These are phyloP conservation scores for Sprattus sprattus DNA, from an alignment of 2,113 vertebrate genomes.

Conservation along the genomic window DNA sequence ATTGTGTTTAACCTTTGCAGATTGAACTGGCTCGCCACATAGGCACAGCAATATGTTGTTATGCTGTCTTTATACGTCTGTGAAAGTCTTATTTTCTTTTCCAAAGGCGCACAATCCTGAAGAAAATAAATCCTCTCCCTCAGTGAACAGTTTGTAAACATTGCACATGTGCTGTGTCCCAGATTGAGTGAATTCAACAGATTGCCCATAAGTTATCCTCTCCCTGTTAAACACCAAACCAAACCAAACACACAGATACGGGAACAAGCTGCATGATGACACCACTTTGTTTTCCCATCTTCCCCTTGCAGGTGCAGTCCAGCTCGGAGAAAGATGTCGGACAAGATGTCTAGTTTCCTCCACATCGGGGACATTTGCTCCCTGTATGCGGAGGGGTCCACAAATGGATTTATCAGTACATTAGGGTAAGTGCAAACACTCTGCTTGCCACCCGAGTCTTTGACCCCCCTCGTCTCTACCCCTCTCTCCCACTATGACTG, in stretches of 20 bases:
- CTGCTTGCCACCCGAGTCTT: conserved; percentile 1
- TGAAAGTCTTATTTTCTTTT: background rate
- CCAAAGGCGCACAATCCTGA: background rate
- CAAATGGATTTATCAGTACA: conserved; percentile 98
- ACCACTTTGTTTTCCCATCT: background rate
- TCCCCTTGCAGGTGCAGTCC: conserved; percentile 62
- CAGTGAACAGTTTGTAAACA: conserved; percentile 1
- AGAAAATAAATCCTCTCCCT: background rate
- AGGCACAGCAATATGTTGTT: background rate
- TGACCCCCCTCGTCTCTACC: too few species aligned
- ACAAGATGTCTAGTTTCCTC: conserved; percentile 99
- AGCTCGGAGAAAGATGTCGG: conserved; percentile 83
- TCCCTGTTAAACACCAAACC: background rate
- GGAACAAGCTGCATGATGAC: background rate
- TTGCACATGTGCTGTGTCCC: background rate
- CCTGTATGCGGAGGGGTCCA: conserved; percentile 96
- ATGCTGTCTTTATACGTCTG: background rate
- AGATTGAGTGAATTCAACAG: background rate
- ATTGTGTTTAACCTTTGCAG: background rate
- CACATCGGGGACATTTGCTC: conserved; percentile 99
- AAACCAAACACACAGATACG: background rate
- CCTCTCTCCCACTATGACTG: background rate
- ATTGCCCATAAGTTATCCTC: background rate
- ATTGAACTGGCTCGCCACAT: background rate
- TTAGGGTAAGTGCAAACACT: conserved; percentile 82